Evolutionary conservation across 2,888 invertebrate species (phyloP).

Genomic region (Dryadula phaetusa): DNA sequence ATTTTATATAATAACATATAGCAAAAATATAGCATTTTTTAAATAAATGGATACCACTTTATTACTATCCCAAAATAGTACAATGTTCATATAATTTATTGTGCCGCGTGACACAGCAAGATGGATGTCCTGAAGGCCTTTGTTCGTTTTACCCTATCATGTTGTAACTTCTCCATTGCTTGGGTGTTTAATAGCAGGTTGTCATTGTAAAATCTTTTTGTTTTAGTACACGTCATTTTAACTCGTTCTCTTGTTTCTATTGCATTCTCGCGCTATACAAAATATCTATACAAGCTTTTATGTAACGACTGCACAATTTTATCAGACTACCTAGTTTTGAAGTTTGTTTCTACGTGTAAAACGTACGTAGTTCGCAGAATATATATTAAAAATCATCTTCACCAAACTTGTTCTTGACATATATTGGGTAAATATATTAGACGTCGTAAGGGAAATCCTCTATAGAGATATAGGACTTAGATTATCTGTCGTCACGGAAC

Average conservation of each 20-base stretch:
- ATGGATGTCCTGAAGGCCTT: constrained; percentile 16
- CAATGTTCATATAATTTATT: constrained; percentile 8
- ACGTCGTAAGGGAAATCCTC: constrained; percentile 9
- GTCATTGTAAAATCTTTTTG: background rate
- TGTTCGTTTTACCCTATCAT: constrained; percentile 1
- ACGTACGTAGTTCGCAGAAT: background rate
- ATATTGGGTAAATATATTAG: background rate
- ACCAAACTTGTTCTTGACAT: background rate
- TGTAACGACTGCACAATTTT: background rate
- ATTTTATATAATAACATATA: background rate
- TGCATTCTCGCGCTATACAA: constrained; percentile 1
- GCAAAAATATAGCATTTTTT: background rate
- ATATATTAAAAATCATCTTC: background rate
- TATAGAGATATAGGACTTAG: constrained; percentile 2
- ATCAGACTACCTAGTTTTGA: constrained; percentile 8
- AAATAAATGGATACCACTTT: background rate
- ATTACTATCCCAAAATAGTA: background rate
- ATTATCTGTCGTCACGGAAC: constrained; percentile 22
- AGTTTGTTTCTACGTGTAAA: background rate
- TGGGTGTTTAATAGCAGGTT: background rate
- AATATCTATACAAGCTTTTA: background rate
- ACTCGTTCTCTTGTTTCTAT: constrained; percentile 9
- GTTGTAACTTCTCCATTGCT: background rate
- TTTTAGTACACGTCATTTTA: background rate
- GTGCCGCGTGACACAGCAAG: background rate